Base-by-base conservation (phyloP, 1,140 invertebrate genomes). In the Meloidogyne exigua region DNA sequence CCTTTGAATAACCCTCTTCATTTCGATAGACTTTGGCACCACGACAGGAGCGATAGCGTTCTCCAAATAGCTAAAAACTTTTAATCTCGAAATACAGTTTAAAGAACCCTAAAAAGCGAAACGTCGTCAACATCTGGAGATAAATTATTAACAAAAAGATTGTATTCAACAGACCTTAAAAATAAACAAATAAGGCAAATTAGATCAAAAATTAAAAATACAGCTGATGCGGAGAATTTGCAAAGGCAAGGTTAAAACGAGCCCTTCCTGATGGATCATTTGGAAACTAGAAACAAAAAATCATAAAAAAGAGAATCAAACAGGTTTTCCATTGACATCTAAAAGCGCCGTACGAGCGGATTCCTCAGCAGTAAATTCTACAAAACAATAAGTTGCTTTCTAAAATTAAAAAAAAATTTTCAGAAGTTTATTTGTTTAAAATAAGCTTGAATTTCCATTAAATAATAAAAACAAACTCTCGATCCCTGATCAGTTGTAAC, bases 21-120 rank as follows among this genome's bases (percentile, higher is more conserved):
- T 83, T 77, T 67, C 84, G 44, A 36, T 86, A 87, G 42, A 86
- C 83, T 75, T 86, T 86, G 4, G 84, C 84, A 39, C 85, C 84
- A 7, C 84, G 81, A 63, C 84, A 85, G 13, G 77, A 81, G 1
- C 36, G 62, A 68, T 85, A 85, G 36, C 79, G 80, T 44, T 83
- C 76, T 26, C 84, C 84, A 73, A 85, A 85, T 13, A 85, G 28
- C 84, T 87, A 42, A 79, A 85, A 76, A 42, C 72, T 26, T 68
- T 63, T 25, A 64, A 23, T 49, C 26, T 13, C 67, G 44, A 26
- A 15, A 78, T 36, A 13, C 18, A 4, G n/a, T n/a, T n/a, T n/a
- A 67, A 74, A n/a, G 21, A 82, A 84, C 83, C 77, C 80, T 68
- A 44, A 84, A 84, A 5, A 84, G 69, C 10, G 68, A 77, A 15